A percentile compares a stretch with the other conserved stretches of the same genome.
Conservation (phyloP, 2,797 vertebrate species). For the Oryzias dopingdopingensis region DNA sequence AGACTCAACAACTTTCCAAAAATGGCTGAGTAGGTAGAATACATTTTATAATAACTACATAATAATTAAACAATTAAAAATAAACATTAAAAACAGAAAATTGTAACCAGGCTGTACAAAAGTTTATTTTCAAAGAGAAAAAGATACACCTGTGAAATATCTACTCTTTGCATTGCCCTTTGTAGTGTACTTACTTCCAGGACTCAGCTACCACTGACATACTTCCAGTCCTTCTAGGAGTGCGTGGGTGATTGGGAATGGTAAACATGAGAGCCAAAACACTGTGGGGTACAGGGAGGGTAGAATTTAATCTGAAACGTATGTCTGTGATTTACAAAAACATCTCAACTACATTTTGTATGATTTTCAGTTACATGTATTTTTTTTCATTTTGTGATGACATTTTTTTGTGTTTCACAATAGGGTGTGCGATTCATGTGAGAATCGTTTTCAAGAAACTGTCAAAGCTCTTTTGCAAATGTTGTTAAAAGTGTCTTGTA, state of each 20-base stretch:
- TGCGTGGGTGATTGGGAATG: conserved; percentile 3
- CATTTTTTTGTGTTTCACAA: too few relatives aligned
- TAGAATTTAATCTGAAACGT: not conserved
- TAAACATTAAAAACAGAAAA: too few relatives aligned
- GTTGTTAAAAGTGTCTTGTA: too few relatives aligned
- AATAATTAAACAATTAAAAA: too few relatives aligned
- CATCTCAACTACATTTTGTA: not conserved
- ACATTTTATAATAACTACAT: too few relatives aligned
- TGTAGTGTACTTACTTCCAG: not conserved
- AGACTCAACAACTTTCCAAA: too few relatives aligned
- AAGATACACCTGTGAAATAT: not conserved
- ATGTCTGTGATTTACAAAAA: not conserved
- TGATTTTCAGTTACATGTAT: not conserved
- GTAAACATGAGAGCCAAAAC: not conserved
- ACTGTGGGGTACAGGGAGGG: not conserved
- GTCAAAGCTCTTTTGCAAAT: too few relatives aligned
- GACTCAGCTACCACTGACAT: conserved; percentile 1
- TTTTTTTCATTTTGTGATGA: not conserved
- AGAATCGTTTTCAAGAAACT: too few relatives aligned
- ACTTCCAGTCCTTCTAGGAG: not conserved
- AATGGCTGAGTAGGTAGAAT: too few relatives aligned
- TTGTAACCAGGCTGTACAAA: too few relatives aligned
- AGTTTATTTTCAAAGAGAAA: not conserved
- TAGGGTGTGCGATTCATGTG: too few relatives aligned
- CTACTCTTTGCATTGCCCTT: not conserved